Evolutionary conservation across 2,888 invertebrate genomes (phyloP), one percentile per base, ranked within the genome.

Genomic region (Cylloceria caligata): DNA sequence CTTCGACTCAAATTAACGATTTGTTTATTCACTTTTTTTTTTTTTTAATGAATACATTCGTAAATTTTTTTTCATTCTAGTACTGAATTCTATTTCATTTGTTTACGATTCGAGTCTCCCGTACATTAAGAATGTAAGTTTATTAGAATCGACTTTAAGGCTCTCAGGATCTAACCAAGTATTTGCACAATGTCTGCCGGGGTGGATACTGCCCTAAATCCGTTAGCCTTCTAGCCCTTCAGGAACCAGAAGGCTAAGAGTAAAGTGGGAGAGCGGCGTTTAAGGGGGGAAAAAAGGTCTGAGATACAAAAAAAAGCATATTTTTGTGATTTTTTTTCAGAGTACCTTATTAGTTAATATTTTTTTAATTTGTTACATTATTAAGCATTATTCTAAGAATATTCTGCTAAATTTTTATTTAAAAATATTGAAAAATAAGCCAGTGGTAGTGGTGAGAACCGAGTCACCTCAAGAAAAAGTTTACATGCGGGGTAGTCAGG

Each of bases 161-260:
- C 13, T 13, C 27, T 4, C 27, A 13, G 55, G 3, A 13, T 55
- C 4, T 21, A 21, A 55, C 55, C 34, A 9, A 19, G 60, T 34
- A 7, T n/a, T n/a, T 55, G 55, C 55, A 27, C 55, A 55, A 55
- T 55, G 24, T 55, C 55, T 27, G 13, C 55, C 55, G 27, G 27
- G 4, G 13, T n/a, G 27, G 27, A 72, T 69, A 68, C 64, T 85
- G 83, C 86, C 85, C 79, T 27, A 71, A 57, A 79, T 85, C 80
- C 75, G 68, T 39, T 71, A 76, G 75, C 80, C 77, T 83, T 80
- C 73, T 47, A 60, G 76, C 47, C 65, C 57, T 36, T 68, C 62
- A 67, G 60, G 27, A 39, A 71, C 39, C 69, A 57, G 69, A 71
- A 71, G 27, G 34, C 5, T 34, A 72, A 13, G 30, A 39, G 52